Conservation (phyloP, 1,140 invertebrate genomes). For the Caenorhabditis elegans region DNA sequence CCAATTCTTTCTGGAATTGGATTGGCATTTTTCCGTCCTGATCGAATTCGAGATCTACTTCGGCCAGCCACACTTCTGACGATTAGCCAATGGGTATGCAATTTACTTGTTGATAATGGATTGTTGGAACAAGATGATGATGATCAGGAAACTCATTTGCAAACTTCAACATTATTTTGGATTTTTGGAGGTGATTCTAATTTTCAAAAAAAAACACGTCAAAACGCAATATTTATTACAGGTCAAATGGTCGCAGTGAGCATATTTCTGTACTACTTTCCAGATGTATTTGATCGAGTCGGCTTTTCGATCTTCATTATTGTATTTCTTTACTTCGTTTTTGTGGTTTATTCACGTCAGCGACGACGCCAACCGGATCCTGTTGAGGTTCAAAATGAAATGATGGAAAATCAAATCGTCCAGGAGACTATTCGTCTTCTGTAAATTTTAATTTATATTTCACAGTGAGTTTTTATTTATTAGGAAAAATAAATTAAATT, state of each 20-base stretch:
- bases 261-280: background rate
- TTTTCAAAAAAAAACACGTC: no score
- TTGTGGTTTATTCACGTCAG: background rate
- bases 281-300: background rate
- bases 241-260: background rate
- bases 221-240: background rate
- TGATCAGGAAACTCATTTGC: background rate
- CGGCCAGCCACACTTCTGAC: background rate
- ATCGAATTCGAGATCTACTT: background rate
- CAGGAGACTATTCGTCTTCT: background rate
- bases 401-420: constrained; percentile 5
- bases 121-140: background rate
- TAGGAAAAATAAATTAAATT: no score
- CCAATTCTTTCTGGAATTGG: background rate
- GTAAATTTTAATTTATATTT: background rate
- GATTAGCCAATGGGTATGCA: background rate
- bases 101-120: background rate
- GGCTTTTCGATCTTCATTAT: background rate
- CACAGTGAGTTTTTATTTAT: no score
- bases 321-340: background rate
- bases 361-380: background rate
- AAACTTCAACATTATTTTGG: background rate
- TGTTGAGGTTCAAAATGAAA: background rate
- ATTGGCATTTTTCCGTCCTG: background rate
- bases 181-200: constrained; percentile 30